Conservation (phyloP, 37 sponge, comb jelly and placozoan genomes). For the Cliona cf. orientalis region DNA sequence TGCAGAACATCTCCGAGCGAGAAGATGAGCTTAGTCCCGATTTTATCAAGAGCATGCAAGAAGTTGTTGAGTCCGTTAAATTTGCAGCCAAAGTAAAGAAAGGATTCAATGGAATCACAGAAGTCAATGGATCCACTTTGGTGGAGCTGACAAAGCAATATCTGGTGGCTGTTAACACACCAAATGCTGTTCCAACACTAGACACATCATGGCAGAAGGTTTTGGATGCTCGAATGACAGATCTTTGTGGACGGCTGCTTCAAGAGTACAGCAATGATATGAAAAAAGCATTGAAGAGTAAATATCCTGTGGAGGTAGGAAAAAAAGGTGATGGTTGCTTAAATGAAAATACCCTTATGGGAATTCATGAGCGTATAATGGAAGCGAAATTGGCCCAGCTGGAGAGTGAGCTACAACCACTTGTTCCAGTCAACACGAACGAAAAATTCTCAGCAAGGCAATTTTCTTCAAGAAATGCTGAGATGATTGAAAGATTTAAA, state of each 20-base stretch:
- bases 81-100: conserved; percentile 12
- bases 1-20: conserved; percentile 1
- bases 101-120: neutral
- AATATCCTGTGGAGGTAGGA: conserved; percentile 1
- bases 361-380: conserved; percentile 5
- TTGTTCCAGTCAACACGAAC: neutral
- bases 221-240: neutral
- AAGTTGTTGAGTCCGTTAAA: neutral
- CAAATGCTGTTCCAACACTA: conserved; percentile 35
- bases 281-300: too few species aligned
- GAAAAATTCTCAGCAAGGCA: neutral
- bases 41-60: conserved; percentile 8
- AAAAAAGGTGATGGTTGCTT: conserved; percentile 1
- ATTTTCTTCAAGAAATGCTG: neutral
- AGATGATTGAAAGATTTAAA: conserved; percentile 2
- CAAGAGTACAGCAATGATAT: conserved; percentile 20
- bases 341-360: conserved; percentile 42
- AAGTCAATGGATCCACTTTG: conserved; percentile 20
- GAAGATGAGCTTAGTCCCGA: conserved; percentile 10
- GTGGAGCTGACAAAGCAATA: conserved; percentile 11
- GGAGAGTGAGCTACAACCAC: neutral
- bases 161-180: conserved; percentile 44
- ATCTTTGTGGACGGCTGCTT: neutral
- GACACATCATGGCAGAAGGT: conserved; percentile 32
- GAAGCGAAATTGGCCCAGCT: neutral